Base-by-base conservation (phyloP, 2,797 vertebrate genomes). In the Champsocephalus gunnari region DNA sequence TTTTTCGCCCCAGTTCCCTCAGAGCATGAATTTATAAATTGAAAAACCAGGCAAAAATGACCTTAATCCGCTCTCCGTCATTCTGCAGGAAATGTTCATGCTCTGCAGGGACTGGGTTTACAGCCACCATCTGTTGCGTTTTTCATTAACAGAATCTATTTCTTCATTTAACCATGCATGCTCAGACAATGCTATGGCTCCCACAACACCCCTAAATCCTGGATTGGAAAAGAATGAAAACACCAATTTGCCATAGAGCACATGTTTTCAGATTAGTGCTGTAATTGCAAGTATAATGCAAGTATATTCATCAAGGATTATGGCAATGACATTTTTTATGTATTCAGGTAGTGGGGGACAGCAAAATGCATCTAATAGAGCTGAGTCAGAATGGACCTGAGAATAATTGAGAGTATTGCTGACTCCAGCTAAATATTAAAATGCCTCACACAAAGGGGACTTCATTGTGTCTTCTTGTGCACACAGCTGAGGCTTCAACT, bases 121-220 rank as follows among this genome's bases (percentile, higher is more conserved):
- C 87, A 86, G 89, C 87, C 87, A 79, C 94, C 93, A 93, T 93
- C 93, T 94, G 93, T 93, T 94, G 91, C 89, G 68, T 93, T 94
- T 94, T 94, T 93, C 92, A 94, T 94, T 94, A 94, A 93, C 92
- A 91, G 92, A 92, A 93, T 93, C 91, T 93, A 94, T 92, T 92
- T 88, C 91, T 92, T 87, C 91, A 86, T 92, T 93, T 93, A 92
- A 87, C 88, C 91, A 77, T 89, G 91, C 91, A 60, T 85, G 88
- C 92, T 89, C 91, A 92, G 88, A 93, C 92, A 92, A 92, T 92
- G 86, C 83, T 74, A 73, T 48, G 82, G 87, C 86, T 90, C 90
- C 90, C 92, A 87, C 67, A 87, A 82, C 87, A 47, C 81, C 78
- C 72, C 73, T 89, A 93, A 92, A 91, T 90, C 87, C 91, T 79